These are phyloP conservation scores for Synanthedon andrenaeformis DNA, from an alignment of 2,888 invertebrate species.

Conservation along the genomic window DNA sequence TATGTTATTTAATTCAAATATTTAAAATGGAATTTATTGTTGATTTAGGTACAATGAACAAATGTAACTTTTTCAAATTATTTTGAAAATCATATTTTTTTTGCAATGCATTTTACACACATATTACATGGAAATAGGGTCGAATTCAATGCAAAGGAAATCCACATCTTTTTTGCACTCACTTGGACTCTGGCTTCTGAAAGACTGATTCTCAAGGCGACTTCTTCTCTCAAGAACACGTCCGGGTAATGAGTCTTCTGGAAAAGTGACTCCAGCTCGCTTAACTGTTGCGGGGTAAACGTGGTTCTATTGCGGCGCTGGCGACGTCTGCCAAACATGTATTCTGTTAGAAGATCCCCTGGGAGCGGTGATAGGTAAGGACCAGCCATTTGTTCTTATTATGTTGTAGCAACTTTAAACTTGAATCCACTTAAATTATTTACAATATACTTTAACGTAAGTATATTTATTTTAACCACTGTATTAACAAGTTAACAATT, in stretches of 20 bases:
- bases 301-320: slow-evolving; percentile 93
- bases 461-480: too few species aligned
- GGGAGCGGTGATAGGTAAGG: slow-evolving; percentile 88
- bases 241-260: slow-evolving; percentile 96
- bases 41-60: too few species aligned
- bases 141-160: too few species aligned
- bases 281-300: slow-evolving; percentile 93
- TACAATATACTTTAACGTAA: background rate
- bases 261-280: slow-evolving; percentile 91
- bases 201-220: slow-evolving; percentile 88
- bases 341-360: slow-evolving; percentile 90
- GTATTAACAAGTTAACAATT: too few species aligned
- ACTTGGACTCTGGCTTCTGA: slow-evolving; percentile 95
- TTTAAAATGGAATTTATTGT: too few species aligned
- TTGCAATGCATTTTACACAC: too few species aligned
- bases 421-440: background rate
- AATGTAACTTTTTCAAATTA: too few species aligned
- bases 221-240: slow-evolving; percentile 89
- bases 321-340: slow-evolving; percentile 90
- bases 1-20: too few species aligned
- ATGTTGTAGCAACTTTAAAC: background rate
- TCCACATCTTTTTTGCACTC: slow-evolving; percentile 9
- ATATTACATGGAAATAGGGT: too few species aligned
- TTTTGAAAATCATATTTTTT: too few species aligned
- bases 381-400: slow-evolving; percentile 75